These are phyloP conservation scores for Stegastes partitus DNA, from an alignment of 2,113 vertebrate genomes.

Conservation along the genomic window DNA sequence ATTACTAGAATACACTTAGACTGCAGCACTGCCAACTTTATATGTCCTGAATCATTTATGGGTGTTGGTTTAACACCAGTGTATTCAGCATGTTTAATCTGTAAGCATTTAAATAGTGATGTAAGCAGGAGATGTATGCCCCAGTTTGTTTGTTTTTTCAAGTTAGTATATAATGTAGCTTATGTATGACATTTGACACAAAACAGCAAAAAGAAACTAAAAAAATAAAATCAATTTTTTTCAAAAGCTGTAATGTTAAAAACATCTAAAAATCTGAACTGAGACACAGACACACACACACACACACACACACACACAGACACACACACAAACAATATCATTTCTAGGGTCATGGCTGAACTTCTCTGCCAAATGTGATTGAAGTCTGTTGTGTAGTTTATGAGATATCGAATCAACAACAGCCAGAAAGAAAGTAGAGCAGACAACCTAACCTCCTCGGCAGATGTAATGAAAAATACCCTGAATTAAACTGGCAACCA, in stretches of 20 bases:
- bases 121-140: not conserved
- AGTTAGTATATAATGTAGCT: no score
- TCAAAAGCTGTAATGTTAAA: not conserved
- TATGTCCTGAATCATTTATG: not conserved
- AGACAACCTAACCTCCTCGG: not conserved
- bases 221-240: no score
- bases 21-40: not conserved
- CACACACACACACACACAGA: not conserved
- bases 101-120: no score
- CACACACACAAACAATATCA: not conserved
- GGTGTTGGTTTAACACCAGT: not conserved
- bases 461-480: conserved; percentile 30
- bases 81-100: not conserved
- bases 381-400: conserved; percentile 17
- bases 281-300: not conserved
- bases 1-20: not conserved
- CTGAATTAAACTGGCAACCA: conserved; percentile 32
- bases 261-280: conserved; percentile 6
- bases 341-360: conserved; percentile 5
- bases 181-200: not conserved
- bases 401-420: not conserved
- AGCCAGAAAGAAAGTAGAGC: not conserved
- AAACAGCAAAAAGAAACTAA: not conserved
- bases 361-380: not conserved
- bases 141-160: not conserved